These are phyloP conservation scores for Stigmatopora nigra DNA, from an alignment of 2,113 vertebrate genomes.

Conservation along the genomic window DNA sequence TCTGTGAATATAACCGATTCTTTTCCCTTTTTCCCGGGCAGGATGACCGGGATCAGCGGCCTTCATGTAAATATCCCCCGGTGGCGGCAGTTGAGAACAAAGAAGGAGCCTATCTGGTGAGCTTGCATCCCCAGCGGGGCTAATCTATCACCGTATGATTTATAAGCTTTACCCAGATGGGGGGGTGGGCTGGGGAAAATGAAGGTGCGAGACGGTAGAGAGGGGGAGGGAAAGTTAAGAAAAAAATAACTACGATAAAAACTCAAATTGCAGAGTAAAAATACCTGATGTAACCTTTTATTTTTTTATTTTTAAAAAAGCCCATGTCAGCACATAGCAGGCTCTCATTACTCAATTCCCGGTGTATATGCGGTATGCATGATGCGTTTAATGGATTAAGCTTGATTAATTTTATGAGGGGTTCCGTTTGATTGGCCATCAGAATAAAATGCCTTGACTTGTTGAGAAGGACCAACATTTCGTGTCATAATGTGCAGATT, in stretches of 20 bases:
- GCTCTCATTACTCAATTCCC: neutral
- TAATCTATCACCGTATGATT: constrained; percentile 57
- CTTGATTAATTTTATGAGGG: constrained; percentile 18
- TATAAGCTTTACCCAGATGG: constrained; percentile 41
- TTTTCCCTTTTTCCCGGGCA: constrained; percentile 18
- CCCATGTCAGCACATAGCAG: neutral
- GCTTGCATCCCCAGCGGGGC: constrained; percentile 49
- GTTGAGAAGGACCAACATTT: constrained; percentile 8
- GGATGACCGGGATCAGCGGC: constrained; percentile 42
- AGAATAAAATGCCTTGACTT: constrained; percentile 14
- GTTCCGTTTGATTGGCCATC: constrained; percentile 8
- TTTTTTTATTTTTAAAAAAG: neutral
- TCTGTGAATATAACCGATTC: constrained; percentile 23
- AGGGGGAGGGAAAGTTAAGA: constrained; percentile 2
- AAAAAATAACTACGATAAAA: no score
- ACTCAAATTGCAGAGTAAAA: neutral
- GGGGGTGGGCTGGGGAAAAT: constrained; percentile 8
- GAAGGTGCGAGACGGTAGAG: neutral
- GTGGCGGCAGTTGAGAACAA: constrained; percentile 38
- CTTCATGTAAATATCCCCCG: constrained; percentile 58
- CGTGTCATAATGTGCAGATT: constrained; percentile 7
- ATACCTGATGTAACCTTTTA: neutral
- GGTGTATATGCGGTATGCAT: neutral
- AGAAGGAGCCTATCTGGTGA: constrained; percentile 43
- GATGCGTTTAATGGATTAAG: constrained; percentile 8